Evolutionary conservation across 2,888 invertebrate genomes (phyloP), one percentile per base, ranked within the genome.

Genomic region (Nephrotoma appendiculata): DNA sequence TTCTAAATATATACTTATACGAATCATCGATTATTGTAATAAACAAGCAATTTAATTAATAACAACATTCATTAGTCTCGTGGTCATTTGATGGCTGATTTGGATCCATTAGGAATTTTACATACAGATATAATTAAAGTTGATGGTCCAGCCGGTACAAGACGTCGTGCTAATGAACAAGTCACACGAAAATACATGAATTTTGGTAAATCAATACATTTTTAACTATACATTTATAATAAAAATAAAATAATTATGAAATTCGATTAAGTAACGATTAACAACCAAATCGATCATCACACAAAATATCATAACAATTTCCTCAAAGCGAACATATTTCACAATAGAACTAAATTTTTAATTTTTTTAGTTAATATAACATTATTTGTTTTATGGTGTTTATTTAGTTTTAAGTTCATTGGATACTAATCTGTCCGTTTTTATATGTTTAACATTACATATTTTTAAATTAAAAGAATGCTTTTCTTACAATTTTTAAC

Each of bases 1-100:
- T 71, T 31, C 71, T 71, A 71, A 71, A 31, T 31, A 71, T 71
- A 71, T 31, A 15, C 52, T 71, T 71, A 31, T 31, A 57, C 19
- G 11, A 48, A 71, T 71, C 71, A 71, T 71, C 9, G 31, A 31
- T 31, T 71, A 71, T 71, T 71, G 31, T 71, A 71, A 71, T 71
- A 7, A 71, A 71, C 31, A 71, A 71, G 19, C 71, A 31, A 71
- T 71, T 31, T 71, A 71, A 71, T 71, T 71, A 84, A 41, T 84
- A 84, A 84, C 84, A 84, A 84, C 84, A 84, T 84, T 84, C 52
- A 57, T 57, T 94, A 98, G 96, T 93, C 94, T 88, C 95, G 97
- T 88, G 97, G 97, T 87, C 97, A 97, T 91, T 94, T 96, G 89
- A 93, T 96, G 89, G 96, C 97, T 84, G 95, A 95, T 90, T 93